Percentiles rank a stretch among this genome's conserved stretches.
Conservation (phyloP, 2,888 invertebrate genomes). For the Malthinus flaveolus region DNA sequence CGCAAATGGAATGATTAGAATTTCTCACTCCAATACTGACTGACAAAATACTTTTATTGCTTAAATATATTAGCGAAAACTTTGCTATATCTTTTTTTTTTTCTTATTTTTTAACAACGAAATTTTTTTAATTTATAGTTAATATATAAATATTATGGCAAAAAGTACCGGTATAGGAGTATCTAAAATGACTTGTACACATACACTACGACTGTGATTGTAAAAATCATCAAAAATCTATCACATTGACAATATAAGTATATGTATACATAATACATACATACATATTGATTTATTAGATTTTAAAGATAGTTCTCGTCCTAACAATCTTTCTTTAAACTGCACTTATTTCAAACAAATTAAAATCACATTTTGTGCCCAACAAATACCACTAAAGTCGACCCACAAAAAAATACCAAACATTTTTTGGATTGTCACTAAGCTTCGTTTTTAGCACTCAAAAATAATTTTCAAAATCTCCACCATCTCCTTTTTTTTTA, state of each 20-base stretch:
- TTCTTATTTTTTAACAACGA: conserved; percentile 35
- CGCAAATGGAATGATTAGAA: conserved; percentile 51
- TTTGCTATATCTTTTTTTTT: conserved; percentile 7
- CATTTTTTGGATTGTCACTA: too few relatives aligned
- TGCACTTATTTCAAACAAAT: neutral
- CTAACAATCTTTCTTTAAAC: conserved; percentile 1
- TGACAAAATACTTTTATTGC: conserved; percentile 57
- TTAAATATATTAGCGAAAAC: conserved; percentile 52
- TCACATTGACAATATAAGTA: conserved; percentile 58
- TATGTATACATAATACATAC: neutral
- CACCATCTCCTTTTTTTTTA: too few relatives aligned
- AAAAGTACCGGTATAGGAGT: conserved; percentile 57
- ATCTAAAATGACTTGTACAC: conserved; percentile 58
- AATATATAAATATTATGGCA: conserved; percentile 54
- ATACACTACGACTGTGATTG: conserved; percentile 62
- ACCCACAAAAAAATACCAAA: too few relatives aligned
- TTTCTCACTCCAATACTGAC: conserved; percentile 57
- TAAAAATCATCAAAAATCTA: conserved; percentile 72
- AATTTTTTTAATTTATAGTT: conserved; percentile 43
- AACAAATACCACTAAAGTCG: too few relatives aligned
- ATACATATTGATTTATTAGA: conserved; percentile 5
- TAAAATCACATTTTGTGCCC: too few relatives aligned
- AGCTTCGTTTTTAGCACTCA: too few relatives aligned
- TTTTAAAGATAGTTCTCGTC: conserved; percentile 2
- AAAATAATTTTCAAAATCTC: too few relatives aligned